These are phyloP conservation scores for human (Homo sapiens) DNA, from an alignment of 2,113 vertebrate genomes.

Conservation along the genomic window DNA sequence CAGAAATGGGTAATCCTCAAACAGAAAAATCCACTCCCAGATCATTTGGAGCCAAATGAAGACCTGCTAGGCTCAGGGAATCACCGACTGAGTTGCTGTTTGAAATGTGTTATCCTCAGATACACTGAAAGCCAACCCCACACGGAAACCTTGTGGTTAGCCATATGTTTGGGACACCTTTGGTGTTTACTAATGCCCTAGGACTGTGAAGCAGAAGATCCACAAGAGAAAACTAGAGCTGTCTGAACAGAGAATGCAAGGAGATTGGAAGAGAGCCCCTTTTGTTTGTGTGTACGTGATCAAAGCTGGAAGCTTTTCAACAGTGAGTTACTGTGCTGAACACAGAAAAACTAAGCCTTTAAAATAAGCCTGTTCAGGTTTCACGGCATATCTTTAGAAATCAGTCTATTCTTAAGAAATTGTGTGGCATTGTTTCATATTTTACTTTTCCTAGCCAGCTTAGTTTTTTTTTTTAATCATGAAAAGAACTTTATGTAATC, in stretches of 20 bases:
- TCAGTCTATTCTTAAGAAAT: conserved; percentile 59
- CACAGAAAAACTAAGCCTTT: conserved; percentile 49
- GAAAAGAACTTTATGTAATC: conserved; percentile 13
- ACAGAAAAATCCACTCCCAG: conserved; percentile 70
- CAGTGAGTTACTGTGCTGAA: conserved; percentile 54
- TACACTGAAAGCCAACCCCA: conserved; percentile 31
- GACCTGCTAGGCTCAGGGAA: conserved; percentile 45
- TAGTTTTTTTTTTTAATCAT: conserved; percentile 7
- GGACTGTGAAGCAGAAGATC: conserved; percentile 61
- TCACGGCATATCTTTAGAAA: conserved; percentile 53
- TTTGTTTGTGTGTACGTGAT: conserved; percentile 73
- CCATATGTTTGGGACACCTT: conserved; percentile 66
- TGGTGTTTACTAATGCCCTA: conserved; percentile 58
- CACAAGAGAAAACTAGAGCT: not conserved
- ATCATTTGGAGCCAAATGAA: conserved; percentile 61
- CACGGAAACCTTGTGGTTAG: conserved; percentile 25
- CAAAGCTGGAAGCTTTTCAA: conserved; percentile 71
- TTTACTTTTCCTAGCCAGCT: conserved; percentile 52
- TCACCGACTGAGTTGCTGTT: conserved; percentile 56
- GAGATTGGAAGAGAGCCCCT: conserved; percentile 55
- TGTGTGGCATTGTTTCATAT: conserved; percentile 26
- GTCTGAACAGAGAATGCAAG: not conserved
- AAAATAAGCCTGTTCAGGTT: conserved; percentile 51
- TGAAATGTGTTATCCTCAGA: conserved; percentile 66
- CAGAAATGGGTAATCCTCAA: conserved; percentile 62